Conservation (phyloP, 2,113 vertebrate species). For the Neodontobutis hainanensis region DNA sequence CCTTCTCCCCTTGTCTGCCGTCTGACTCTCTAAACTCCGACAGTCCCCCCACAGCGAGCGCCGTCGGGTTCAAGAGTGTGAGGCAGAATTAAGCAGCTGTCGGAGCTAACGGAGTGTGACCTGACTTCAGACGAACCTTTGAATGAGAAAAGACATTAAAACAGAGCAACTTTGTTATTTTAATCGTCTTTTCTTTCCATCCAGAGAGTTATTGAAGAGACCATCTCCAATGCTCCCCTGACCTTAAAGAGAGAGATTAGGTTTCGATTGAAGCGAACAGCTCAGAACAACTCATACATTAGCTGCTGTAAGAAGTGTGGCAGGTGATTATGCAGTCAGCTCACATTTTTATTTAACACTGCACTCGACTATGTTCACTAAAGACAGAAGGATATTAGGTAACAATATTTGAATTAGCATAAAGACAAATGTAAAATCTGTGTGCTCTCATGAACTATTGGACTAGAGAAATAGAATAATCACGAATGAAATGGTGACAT, state of each 20-base stretch:
- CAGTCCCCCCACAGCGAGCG: constrained; percentile 3
- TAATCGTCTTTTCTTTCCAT: constrained; percentile 10
- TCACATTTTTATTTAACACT: background rate
- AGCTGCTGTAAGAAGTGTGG: background rate
- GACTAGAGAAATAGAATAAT: no score
- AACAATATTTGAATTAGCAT: background rate
- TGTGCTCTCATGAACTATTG: no score
- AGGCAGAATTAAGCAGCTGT: constrained; percentile 60
- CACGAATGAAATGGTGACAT: no score
- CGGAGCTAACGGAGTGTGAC: constrained; percentile 30
- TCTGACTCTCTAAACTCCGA: constrained; percentile 52
- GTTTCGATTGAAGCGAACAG: background rate
- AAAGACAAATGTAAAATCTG: constrained; percentile 32
- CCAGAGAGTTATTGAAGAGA: constrained; percentile 25
- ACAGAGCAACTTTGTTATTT: constrained; percentile 9
- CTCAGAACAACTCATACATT: background rate
- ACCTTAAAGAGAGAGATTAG: constrained; percentile 8
- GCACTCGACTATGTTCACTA: background rate
- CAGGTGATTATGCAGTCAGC: background rate
- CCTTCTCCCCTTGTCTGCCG: constrained; percentile 59
- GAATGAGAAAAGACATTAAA: constrained; percentile 50
- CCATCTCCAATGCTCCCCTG: constrained; percentile 17
- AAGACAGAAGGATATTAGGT: background rate
- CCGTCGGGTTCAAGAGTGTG: constrained; percentile 55
- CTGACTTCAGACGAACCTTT: constrained; percentile 51